Evolutionary conservation across 2,888 invertebrate genomes (phyloP).

Genomic region (Xiphydria camelus): DNA sequence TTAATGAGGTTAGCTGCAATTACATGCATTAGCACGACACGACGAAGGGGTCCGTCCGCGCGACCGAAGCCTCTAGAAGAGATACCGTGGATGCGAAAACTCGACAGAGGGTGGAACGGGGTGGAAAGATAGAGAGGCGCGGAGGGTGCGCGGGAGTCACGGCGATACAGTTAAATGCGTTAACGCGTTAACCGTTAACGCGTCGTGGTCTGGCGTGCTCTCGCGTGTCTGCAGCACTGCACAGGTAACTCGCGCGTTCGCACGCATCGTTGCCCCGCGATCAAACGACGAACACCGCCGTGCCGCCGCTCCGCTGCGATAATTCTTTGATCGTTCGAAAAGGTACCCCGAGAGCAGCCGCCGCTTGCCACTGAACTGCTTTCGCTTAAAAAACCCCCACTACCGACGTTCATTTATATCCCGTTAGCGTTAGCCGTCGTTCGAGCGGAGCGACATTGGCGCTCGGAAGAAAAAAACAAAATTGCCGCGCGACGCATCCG

Average conservation of each 20-base stretch:
- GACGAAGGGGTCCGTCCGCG: conserved; percentile 36
- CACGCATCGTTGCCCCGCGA: conserved; percentile 44
- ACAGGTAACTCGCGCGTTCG: conserved; percentile 26
- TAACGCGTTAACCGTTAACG: conserved; percentile 40
- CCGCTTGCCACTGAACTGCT: conserved; percentile 13
- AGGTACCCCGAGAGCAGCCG: conserved; percentile 46
- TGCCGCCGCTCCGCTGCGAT: conserved; percentile 42
- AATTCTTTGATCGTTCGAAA: conserved; percentile 54
- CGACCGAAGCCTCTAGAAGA: conserved; percentile 33
- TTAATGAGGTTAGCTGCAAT: conserved; percentile 57
- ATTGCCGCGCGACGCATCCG: too few species aligned
- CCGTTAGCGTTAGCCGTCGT: conserved; percentile 2
- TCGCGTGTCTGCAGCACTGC: conserved; percentile 13
- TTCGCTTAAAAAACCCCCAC: not conserved
- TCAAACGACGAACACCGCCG: conserved; percentile 46
- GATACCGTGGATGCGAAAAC: conserved; percentile 25
- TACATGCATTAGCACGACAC: conserved; percentile 53
- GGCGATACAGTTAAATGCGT: conserved; percentile 29
- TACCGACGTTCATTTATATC: conserved; percentile 5
- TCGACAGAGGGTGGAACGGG: conserved; percentile 21
- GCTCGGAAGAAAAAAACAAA: not conserved
- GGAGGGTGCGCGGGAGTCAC: not conserved
- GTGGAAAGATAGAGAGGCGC: conserved; percentile 24
- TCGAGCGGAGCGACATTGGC: not conserved
- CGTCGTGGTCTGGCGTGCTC: conserved; percentile 17